phyloP scores from a whole-genome alignment of 2,113 vertebrate genomes.

The Notarius quadriscutis region DNA sequence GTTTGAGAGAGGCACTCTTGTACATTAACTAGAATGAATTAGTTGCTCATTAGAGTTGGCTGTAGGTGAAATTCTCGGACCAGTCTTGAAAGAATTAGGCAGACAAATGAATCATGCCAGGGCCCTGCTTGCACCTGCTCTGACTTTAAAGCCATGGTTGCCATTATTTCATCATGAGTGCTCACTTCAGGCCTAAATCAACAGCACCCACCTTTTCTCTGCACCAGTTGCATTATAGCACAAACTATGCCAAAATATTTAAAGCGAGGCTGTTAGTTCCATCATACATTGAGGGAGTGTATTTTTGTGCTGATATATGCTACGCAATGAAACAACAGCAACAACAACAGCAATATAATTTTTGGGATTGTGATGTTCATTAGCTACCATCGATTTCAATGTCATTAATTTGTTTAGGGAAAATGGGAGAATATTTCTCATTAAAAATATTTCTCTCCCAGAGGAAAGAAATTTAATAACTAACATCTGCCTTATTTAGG shows the following conservation, averaged over 20 bases:
- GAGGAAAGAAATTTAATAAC: background rate
- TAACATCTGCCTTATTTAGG: background rate
- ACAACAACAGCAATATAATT: too few species aligned
- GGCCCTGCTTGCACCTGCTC: constrained; percentile 85
- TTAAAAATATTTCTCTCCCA: background rate
- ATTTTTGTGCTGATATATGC: background rate
- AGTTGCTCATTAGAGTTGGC: constrained; percentile 87
- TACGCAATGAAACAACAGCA: background rate
- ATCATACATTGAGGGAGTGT: background rate
- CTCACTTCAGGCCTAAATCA: constrained; percentile 24
- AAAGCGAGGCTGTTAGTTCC: background rate
- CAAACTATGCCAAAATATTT: background rate
- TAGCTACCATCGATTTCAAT: background rate
- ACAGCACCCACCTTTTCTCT: background rate
- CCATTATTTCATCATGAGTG: constrained; percentile 32
- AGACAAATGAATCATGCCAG: constrained; percentile 89
- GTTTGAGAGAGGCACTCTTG: constrained; percentile 77
- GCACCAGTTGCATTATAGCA: background rate
- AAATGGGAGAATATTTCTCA: background rate
- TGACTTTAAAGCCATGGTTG: constrained; percentile 77
- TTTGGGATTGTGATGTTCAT: background rate
- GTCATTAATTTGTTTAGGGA: background rate
- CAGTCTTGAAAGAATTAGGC: constrained; percentile 88
- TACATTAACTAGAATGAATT: constrained; percentile 91
- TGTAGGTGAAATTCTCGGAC: constrained; percentile 85